phyloP scores from a whole-genome alignment of 2,888 invertebrate genomes.

The Pammene aurita region DNA sequence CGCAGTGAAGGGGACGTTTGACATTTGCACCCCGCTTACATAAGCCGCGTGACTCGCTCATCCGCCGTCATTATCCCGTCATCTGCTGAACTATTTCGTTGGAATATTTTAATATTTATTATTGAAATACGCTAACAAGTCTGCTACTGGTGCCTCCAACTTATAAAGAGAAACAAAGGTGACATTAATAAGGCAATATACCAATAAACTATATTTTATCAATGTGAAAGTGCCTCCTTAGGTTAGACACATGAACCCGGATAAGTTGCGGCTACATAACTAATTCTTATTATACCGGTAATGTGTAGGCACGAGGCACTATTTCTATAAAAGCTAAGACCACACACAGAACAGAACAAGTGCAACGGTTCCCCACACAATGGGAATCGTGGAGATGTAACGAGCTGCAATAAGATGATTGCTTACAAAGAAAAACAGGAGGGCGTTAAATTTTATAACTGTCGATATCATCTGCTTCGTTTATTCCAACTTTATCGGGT shows the following conservation, averaged over 20 bases:
- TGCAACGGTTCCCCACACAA: constrained; percentile 44
- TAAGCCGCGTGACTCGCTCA: constrained; percentile 54
- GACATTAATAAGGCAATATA: too few species aligned
- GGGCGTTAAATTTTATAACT: constrained; percentile 48
- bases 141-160: not conserved
- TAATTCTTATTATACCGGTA: too few species aligned
- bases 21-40: constrained; percentile 55
- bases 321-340: constrained; percentile 38
- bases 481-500: constrained; percentile 31
- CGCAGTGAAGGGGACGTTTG: constrained; percentile 52
- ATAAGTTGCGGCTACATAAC: too few species aligned
- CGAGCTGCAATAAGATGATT: constrained; percentile 45
- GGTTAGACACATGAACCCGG: too few species aligned
- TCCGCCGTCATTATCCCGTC: constrained; percentile 52
- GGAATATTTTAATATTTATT: constrained; percentile 17
- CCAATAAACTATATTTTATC: too few species aligned
- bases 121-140: not conserved
- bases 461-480: constrained; percentile 30
- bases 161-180: too few species aligned
- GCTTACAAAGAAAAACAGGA: constrained; percentile 45
- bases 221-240: too few species aligned
- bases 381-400: constrained; percentile 45
- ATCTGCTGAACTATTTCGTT: constrained; percentile 36
- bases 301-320: not conserved
- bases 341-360: constrained; percentile 45